Base-by-base conservation (phyloP, 1,140 invertebrate genomes). In the Hestina assimilis region DNA sequence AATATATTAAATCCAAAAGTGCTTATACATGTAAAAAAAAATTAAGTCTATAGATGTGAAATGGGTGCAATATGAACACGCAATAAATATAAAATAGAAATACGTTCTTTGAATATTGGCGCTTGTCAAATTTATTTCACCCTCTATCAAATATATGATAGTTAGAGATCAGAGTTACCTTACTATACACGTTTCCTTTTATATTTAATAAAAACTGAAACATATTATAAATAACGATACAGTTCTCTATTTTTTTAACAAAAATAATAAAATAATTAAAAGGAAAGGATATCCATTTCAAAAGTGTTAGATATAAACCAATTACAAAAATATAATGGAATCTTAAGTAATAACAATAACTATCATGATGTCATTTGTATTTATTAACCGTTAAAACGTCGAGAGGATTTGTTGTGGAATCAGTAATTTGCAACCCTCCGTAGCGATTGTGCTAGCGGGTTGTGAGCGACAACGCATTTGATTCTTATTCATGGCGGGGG, bases 401-500 rank as follows among this genome's bases (percentile, higher is more conserved):
- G 38, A 57, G 51, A 66, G 59, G 47, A 74, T 51, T 60, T 53
- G 64, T 63, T 59, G 55, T 68, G 61, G 62, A 69, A 73, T 75
- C 71, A 74, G 66, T 84, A 87, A 87, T 85, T 81, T 78, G 61
- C 66, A 77, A 81, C 79, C 82, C 75, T 71, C 70, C n/a, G 21
- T 50, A 15, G 62, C 61, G 64, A 60, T 69, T 65, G 65, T 35
- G 54, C 28, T 51, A 68, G 63, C 61, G 69, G 60, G 63, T 43
- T 29, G 70, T 66, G 70, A 79, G 69, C 73, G 65, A 72, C 71
- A 63, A 71, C 75, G 72, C 72, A 72, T 83, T 83, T 87, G 78
- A 86, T 86, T 83, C 79, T 86, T 87, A 86, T 85, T 83, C 75
- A 84, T 83, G 57, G 74, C 64, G 63, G 59, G 52, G 69, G 73